Evolutionary conservation across 1,140 invertebrate species (phyloP), one percentile per base, ranked within the genome.

Genomic region (Leucophenga varia): DNA sequence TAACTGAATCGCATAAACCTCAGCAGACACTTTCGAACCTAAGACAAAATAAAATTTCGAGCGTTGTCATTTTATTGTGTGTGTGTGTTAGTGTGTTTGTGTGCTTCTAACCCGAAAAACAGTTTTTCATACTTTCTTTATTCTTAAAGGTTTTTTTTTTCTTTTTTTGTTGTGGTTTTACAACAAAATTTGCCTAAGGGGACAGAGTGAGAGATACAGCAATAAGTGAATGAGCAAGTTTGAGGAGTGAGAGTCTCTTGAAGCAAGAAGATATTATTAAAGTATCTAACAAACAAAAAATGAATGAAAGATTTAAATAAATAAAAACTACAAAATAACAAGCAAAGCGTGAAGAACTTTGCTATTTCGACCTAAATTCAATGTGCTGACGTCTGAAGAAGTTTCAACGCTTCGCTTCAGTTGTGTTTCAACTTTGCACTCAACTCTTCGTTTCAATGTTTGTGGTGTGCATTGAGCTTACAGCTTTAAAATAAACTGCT

Each of bases 281-380:
- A 14, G 6, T 7, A 30, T 31, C 10, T 8, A 18, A n/a, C 22
- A 34, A 34, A 14, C 31, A 6, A 34, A 8, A 34, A 6, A 34
- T 5, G 31, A 34, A 14, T 14, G 13, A 34, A 34, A 6, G 13
- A 34, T 8, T 4, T 14, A 34, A 34, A 34, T 9, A 9, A 34
- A 34, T 9, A 34, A 34, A 34, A 8, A 44, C 21, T 28, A 25
- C 22, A 25, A 25, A 25, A 25, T 25, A 25, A 10, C 22, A 25
- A 25, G 39, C 46, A 25, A 21, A 54, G 42, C 52, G 52, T 54
- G 43, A 54, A 52, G 48, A 54, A 45, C 43, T 51, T 35, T 47
- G 39, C 39, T 39, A 37, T 42, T 25, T 47, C 50, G 39, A 46
- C 52, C 39, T 49, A 47, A n/a, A 47, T 52, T 52, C 40, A 31